These are phyloP conservation scores for Agriotes lineatus DNA, from an alignment of 2,888 invertebrate species.

Conservation along the genomic window DNA sequence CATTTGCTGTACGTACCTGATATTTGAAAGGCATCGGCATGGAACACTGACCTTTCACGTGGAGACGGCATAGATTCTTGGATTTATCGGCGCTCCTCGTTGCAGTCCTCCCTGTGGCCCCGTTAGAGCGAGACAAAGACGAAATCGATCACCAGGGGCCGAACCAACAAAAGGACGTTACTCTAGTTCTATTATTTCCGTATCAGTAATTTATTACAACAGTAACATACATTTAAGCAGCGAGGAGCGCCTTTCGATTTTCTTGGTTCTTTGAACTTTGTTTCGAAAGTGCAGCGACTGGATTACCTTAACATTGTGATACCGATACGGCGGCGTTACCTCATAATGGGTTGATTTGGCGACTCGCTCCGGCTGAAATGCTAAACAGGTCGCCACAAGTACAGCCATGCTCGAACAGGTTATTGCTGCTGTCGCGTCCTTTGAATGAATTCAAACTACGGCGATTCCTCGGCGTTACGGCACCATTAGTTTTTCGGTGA, in stretches of 20 bases:
- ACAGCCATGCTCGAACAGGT: no score
- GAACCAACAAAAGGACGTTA: constrained; percentile 8
- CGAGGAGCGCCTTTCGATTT: constrained; percentile 2
- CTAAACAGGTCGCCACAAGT: no score
- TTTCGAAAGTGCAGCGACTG: no score
- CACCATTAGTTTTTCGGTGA: no score
- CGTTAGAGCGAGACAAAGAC: constrained; percentile 1
- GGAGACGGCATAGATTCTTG: constrained; percentile 24
- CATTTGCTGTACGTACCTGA: constrained; percentile 29
- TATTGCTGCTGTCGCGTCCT: no score
- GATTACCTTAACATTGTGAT: no score
- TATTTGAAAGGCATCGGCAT: constrained; percentile 37
- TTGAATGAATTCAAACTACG: no score
- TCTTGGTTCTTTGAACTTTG: neutral
- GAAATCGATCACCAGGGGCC: constrained; percentile 2
- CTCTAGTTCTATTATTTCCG: constrained; percentile 29
- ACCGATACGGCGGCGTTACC: no score
- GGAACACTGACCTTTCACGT: constrained; percentile 36
- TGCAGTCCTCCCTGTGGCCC: constrained; percentile 2
- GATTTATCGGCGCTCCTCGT: constrained; percentile 13
- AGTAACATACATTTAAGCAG: constrained; percentile 24
- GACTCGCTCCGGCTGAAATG: no score
- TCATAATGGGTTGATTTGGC: no score
- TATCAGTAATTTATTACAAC: constrained; percentile 22
- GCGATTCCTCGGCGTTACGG: no score